Base-by-base conservation (phyloP, 2,888 invertebrate genomes). In the Tholera decimalis region DNA sequence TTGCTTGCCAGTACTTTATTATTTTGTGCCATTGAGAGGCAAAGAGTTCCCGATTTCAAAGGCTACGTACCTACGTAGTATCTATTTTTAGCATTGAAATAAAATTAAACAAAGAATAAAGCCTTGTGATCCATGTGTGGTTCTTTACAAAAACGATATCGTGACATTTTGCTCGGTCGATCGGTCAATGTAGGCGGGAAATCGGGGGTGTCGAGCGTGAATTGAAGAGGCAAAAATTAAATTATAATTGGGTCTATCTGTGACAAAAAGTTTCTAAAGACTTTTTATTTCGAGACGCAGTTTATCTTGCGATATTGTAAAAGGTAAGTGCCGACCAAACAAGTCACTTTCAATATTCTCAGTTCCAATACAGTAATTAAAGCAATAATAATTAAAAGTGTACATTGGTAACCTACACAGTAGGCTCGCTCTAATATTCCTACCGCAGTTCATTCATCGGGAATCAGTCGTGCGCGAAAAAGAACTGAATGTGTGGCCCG, bases 401-500 rank as follows among this genome's bases (percentile, higher is more conserved):
- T 46, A 80, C 60, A 77, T 63, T 37, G 56, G 35, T 57, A 71
- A 55, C 66, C 54, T 63, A 63, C 51, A 64, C 43, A 60, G 63
- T 57, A 62, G 65, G 37, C 50, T 47, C 61, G 46, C 67, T 77
- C 83, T 83, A 80, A 91, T 91, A 91, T 86, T 84, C 84, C 79
- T 77, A 86, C 88, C 85, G 86, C 91, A 89, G 90, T 88, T 87
- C 91, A 93, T 93, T 94, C 93, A 91, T 90, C 87, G 86, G 79
- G 70, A 87, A 69, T 77, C 92, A 91, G 88, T 83, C 89, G 84
- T 83, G 87, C 89, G 91, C 89, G 86, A 90, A 91, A 93, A 93
- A 92, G 91, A 91, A 91, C 88, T 90, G 93, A 92, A 91, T 93
- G 91, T 89, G 82, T 86, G 65, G 60, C 66, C 79, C 90, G 92